Percentiles rank a stretch among this genome's conserved stretches.
Evolutionary conservation across 2,888 invertebrate genomes (phyloP).

Genomic region (Bombyx huttoni): DNA sequence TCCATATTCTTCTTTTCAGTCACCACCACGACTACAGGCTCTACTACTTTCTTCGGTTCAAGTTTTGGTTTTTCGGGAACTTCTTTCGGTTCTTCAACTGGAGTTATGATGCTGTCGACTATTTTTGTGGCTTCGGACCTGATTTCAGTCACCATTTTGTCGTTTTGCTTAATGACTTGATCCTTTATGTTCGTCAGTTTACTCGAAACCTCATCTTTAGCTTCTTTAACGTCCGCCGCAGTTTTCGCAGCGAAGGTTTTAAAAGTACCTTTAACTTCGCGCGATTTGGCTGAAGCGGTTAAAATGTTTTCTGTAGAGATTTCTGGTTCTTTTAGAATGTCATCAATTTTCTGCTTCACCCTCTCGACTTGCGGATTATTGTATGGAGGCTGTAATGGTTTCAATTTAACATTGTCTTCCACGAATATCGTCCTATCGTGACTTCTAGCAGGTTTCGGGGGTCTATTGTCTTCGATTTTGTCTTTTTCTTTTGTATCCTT

Average conservation of each 20-base stretch:
- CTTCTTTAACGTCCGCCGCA: slow-evolving; percentile 32
- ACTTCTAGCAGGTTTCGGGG: slow-evolving; percentile 22
- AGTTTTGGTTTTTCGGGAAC: slow-evolving; percentile 19
- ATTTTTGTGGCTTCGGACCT: slow-evolving; percentile 54
- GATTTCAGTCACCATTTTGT: slow-evolving; percentile 38
- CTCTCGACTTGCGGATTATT: slow-evolving; percentile 64
- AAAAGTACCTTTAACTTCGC: slow-evolving; percentile 31
- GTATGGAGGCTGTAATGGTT: slow-evolving; percentile 54
- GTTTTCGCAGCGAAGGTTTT: slow-evolving; percentile 34
- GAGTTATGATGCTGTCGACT: slow-evolving; percentile 60
- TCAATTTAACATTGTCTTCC: slow-evolving; percentile 52
- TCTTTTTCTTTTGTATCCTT: slow-evolving; percentile 21
- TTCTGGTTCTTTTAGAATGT: slow-evolving; percentile 59
- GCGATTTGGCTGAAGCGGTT: slow-evolving; percentile 28
- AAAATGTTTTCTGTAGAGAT: slow-evolving; percentile 60
- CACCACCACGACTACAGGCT: slow-evolving; percentile 54
- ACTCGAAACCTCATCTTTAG: slow-evolving; percentile 30
- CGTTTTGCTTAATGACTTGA: slow-evolving; percentile 32
- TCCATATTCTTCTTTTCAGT: slow-evolving; percentile 46
- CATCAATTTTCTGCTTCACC: slow-evolving; percentile 61
- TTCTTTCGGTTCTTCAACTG: slow-evolving; percentile 50
- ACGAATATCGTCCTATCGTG: slow-evolving; percentile 25
- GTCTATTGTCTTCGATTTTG: slow-evolving; percentile 35
- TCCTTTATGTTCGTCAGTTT: slow-evolving; percentile 39
- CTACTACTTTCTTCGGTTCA: slow-evolving; percentile 36